Evolutionary conservation across 2,113 vertebrate genomes (phyloP), one percentile per base, ranked within the genome.

Genomic region (Felis chaus): DNA sequence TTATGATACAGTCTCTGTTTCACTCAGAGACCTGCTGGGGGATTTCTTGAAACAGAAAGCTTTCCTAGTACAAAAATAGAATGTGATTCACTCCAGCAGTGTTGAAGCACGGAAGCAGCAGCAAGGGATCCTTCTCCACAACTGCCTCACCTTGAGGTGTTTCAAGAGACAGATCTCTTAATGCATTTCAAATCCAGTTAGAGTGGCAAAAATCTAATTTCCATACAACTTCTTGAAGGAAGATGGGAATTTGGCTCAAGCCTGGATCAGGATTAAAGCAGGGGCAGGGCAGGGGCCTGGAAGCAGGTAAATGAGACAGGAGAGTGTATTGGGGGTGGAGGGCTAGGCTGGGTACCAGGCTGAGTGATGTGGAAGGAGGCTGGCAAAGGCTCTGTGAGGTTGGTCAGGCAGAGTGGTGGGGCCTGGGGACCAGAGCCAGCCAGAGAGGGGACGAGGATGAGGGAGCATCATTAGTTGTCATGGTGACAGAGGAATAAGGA

Each of bases 141-240:
- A 93, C 41, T 33, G 69, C 92, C 95, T 97, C 94, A 92, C 93
- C 95, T 97, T 96, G 86, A 97, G 86, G 83, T 96, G 95, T 91
- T 97, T 94, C 57, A 76, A 96, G 80, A 96, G 87, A 53, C 41
- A 90, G 79, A 90, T 45, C 61, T 96, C 95, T 92, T 97, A 97
- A 96, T 97, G 97, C 78, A 97, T 97, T 97, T 95, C 86, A 87
- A 93, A 97, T 97, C 95, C 87, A 45, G 79, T 97, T 96, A 96
- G 74, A 68, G 78, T 41, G 83, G 92, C 69, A 85, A 86, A 93
- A 97, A 97, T 84, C 96, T 97, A 95, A 97, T 97, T 98, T 95
- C 76, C 91, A 78, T 85, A 63, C 73, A 95, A 95, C 95, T 92
- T 97, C 83, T 96, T 92, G n/a, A 94, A 89, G 79, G 88, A 76